Base-by-base conservation (phyloP, 2,113 vertebrate genomes). In the Pagrus major region DNA sequence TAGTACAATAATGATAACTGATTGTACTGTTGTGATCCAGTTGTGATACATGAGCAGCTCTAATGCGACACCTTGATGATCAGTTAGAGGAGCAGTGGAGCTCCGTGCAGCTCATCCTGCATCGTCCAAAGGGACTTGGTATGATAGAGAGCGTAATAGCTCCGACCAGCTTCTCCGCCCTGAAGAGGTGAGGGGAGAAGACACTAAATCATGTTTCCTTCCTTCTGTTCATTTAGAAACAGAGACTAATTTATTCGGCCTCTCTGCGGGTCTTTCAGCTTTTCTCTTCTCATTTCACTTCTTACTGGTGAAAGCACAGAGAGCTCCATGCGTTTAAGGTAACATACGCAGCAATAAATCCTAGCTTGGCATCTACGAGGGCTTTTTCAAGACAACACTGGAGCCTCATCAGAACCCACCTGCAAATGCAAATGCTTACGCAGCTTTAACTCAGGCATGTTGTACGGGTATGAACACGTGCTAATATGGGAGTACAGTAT, bases 181-280 rank as follows among this genome's bases (percentile, higher is more conserved):
- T 9, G 6, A 55, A 85, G 86, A 86, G 78, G 61, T 76, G 52
- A 78, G 74, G 74, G 59, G 73, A 79, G 77, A 51, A 67, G 73
- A 76, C 86, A 71, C 63, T 90, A 90, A 86, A 92, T 91, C 83
- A 88, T 83, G 76, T 71, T 67, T 84, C 56, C 56, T 81, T 83
- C 71, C 65, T 80, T 68, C 16, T 18, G 49, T 59, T 91, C 81
- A 83, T 88, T 88, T 86, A 77, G 75, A 81, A 59, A 69, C 72
- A 60, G 52, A 52, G 78, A 81, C 81, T 89, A 84, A 91, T 93
- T 92, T 78, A 80, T 79, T 82, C 52, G 47, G 80, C 54, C 68
- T 83, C 86, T 87, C 83, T 67, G 55, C 46, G 77, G 83, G 82
- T 85, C 66, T 79, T 46, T 81, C 74, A 52, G 46, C 58, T 54